Conservation (phyloP, 2,888 invertebrate genomes). For the Atherix ibis region DNA sequence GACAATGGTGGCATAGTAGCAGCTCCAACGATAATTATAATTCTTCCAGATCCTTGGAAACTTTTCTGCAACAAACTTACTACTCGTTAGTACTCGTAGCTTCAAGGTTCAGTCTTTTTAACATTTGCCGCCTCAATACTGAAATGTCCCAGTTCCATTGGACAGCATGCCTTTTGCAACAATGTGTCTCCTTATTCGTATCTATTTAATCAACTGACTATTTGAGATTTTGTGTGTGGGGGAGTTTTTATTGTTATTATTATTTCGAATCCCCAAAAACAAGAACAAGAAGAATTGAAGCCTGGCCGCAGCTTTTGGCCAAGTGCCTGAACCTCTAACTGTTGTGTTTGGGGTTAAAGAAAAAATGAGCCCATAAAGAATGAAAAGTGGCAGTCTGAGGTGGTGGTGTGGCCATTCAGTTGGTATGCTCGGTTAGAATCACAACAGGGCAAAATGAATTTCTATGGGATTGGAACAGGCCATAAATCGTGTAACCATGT, state of each 20-base stretch:
- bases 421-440: conserved; percentile 1
- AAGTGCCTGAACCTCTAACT: conserved; percentile 1
- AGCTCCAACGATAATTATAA: no score
- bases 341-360: background rate
- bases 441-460: background rate
- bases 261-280: background rate
- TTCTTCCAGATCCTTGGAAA: no score
- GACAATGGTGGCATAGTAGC: no score
- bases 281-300: background rate
- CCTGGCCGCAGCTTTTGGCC: background rate
- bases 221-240: no score
- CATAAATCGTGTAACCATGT: conserved; percentile 1
- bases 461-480: background rate
- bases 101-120: no score
- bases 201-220: no score
- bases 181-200: no score
- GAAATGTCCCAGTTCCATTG: no score
- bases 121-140: no score
- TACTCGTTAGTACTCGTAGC: no score
- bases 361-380: background rate
- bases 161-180: no score
- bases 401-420: background rate
- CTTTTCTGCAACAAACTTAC: no score
- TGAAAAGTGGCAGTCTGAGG: background rate
- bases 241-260: conserved; percentile 1